Evolutionary conservation across 2,113 vertebrate species (phyloP).

Genomic region (Oncorhynchus tshawytscha): DNA sequence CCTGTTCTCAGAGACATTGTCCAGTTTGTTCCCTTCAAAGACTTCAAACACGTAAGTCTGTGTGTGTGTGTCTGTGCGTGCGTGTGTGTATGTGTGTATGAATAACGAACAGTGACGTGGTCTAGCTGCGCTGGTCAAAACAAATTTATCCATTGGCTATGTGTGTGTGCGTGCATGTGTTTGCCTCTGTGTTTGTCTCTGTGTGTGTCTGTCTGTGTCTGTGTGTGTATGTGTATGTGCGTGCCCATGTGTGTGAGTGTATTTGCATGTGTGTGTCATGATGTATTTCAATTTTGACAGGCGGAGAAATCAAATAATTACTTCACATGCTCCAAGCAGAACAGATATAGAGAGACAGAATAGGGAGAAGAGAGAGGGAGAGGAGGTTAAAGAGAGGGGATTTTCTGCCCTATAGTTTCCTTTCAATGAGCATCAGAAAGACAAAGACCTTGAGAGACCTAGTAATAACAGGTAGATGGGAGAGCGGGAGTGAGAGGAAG

Average conservation of each 20-base stretch:
- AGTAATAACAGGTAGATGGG: constrained; percentile 62
- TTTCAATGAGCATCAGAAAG: constrained; percentile 71
- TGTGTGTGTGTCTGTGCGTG: constrained; percentile 4
- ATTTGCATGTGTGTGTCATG: constrained; percentile 24
- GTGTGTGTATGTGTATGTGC: constrained; percentile 5
- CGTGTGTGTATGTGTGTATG: constrained; percentile 1
- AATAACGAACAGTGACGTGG: constrained; percentile 33
- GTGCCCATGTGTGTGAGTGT: not conserved
- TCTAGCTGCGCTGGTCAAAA: constrained; percentile 50
- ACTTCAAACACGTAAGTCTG: constrained; percentile 94
- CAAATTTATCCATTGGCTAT: constrained; percentile 31
- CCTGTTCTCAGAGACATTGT: constrained; percentile 95
- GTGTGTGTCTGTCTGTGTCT: not conserved
- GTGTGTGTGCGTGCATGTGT: constrained; percentile 11
- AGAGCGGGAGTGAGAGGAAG: constrained; percentile 19
- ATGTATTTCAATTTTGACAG: constrained; percentile 58
- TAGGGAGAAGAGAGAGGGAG: not conserved
- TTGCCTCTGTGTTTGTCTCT: not conserved
- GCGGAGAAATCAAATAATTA: constrained; percentile 60
- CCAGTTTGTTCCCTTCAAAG: constrained; percentile 97
- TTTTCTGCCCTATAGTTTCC: constrained; percentile 75
- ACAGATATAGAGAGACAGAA: not conserved
- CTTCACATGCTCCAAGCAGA: constrained; percentile 7
- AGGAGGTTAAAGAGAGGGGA: constrained; percentile 56
- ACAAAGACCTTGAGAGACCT: constrained; percentile 47